Conservation (phyloP, 2,113 vertebrate species). For the Sebastes fasciatus region DNA sequence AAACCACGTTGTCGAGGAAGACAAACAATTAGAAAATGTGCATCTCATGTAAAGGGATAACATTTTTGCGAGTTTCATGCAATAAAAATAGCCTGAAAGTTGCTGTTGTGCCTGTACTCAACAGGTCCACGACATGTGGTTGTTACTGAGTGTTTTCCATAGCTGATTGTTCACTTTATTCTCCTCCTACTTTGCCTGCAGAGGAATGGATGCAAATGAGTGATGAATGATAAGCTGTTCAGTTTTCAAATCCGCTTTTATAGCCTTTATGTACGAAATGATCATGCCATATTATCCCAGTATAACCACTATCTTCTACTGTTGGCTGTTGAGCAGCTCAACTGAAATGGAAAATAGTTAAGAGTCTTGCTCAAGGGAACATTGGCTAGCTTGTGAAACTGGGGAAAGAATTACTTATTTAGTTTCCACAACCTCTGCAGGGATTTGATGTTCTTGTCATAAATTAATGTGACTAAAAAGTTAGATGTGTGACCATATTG, state of each 20-base stretch:
- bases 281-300: background rate
- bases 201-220: constrained; percentile 2
- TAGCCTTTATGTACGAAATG: background rate
- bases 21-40: background rate
- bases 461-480: background rate
- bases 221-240: background rate
- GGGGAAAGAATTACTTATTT: background rate
- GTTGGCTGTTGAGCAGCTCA: background rate
- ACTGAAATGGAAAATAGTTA: background rate
- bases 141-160: background rate
- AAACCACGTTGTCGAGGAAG: background rate
- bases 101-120: background rate
- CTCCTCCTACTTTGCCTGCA: constrained; percentile 3
- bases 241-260: constrained; percentile 1
- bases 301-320: background rate
- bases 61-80: background rate
- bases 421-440: background rate
- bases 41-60: background rate
- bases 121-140: background rate
- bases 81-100: background rate
- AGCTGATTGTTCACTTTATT: background rate
- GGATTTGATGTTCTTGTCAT: background rate
- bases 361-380: background rate
- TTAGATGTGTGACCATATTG: background rate
- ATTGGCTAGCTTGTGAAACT: background rate